A percentile compares a stretch with the other conserved stretches of the same genome.
Evolutionary conservation across 2,797 vertebrate species (phyloP).

Genomic region (Cottoperca gobio): DNA sequence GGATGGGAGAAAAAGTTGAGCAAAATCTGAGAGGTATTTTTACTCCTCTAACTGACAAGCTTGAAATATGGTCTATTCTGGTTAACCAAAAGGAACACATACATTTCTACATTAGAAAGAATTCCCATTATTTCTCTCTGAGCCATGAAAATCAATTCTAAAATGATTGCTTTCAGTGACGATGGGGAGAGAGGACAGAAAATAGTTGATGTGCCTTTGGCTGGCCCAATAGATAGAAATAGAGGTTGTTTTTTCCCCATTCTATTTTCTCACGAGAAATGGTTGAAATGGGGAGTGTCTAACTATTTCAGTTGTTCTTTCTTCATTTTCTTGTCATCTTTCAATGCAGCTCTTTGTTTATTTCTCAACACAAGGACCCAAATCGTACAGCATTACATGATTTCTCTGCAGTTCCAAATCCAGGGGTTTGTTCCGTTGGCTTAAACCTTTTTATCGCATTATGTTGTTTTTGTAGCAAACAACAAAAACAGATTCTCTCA

Average conservation of each 20-base stretch:
- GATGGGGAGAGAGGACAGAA: conserved; percentile 80
- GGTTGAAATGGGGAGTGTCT: conserved; percentile 74
- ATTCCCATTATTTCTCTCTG: conserved; percentile 99
- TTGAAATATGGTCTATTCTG: conserved; percentile 98
- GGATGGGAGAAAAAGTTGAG: conserved; percentile 72
- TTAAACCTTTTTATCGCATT: conserved; percentile 63
- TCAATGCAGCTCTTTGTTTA: conserved; percentile 66
- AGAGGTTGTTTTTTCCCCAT: conserved; percentile 73
- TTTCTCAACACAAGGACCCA: conserved; percentile 55
- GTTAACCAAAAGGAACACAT: conserved; percentile 99
- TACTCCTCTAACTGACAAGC: conserved; percentile 93
- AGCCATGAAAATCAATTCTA: conserved; percentile 99
- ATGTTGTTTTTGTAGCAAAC: conserved; percentile 54
- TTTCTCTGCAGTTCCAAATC: conserved; percentile 59
- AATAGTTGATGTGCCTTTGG: conserved; percentile 92
- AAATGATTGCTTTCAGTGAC: conserved; percentile 95
- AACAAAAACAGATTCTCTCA: conserved; percentile 47
- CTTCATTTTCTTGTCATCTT: conserved; percentile 73
- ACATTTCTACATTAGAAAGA: conserved; percentile 98
- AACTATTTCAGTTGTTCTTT: conserved; percentile 75
- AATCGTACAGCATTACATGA: conserved; percentile 57
- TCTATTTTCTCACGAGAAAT: conserved; percentile 80
- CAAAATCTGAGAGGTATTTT: conserved; percentile 87
- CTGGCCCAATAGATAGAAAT: conserved; percentile 90
- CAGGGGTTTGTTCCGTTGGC: conserved; percentile 54